Evolutionary conservation across 2,888 invertebrate species (phyloP).

Genomic region (Andrena haemorrhoa): DNA sequence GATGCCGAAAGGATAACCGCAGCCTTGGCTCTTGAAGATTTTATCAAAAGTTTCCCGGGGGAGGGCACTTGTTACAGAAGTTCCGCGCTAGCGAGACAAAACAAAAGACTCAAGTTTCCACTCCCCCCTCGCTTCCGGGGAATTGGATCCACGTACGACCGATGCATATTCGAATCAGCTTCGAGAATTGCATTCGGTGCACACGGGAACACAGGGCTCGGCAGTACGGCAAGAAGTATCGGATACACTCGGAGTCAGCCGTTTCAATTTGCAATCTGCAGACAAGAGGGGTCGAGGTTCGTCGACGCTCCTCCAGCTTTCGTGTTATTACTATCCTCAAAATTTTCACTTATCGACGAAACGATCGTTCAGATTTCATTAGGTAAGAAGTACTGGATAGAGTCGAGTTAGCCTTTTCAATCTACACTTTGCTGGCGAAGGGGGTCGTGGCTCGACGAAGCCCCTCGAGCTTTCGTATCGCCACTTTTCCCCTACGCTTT

Average conservation of each 20-base stretch:
- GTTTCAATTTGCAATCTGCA: slow-evolving; percentile 37
- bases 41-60: slow-evolving; percentile 53
- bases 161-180: slow-evolving; percentile 51
- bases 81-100: slow-evolving; percentile 46
- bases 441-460: background rate
- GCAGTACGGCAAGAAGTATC: slow-evolving; percentile 8
- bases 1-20: slow-evolving; percentile 50
- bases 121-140: slow-evolving; percentile 20
- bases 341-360: background rate
- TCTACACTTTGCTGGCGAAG: background rate
- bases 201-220: slow-evolving; percentile 19
- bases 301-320: background rate
- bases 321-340: background rate
- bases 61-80: slow-evolving; percentile 54
- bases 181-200: slow-evolving; percentile 37
- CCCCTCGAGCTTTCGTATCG: background rate
- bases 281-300: background rate
- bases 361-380: background rate
- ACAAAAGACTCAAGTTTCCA: slow-evolving; percentile 49
- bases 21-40: slow-evolving; percentile 48
- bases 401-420: background rate
- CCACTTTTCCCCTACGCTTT: background rate
- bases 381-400: background rate
- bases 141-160: slow-evolving; percentile 46
- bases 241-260: slow-evolving; percentile 32